Conservation (phyloP, 2,113 vertebrate genomes). For the Prunella fulvescens region DNA sequence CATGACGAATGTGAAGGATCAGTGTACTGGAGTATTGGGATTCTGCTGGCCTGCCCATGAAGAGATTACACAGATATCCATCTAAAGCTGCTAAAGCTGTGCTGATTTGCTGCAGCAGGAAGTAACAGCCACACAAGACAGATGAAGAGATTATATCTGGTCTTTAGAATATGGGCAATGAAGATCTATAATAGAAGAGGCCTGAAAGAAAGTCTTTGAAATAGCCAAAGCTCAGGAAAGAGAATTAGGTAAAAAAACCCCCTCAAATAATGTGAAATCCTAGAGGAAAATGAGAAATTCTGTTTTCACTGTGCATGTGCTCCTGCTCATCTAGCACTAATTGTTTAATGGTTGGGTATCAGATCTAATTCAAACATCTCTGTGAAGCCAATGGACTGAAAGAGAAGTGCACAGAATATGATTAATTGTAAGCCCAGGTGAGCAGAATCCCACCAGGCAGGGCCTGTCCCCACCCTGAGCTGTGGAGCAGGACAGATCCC, state of each 20-base stretch:
- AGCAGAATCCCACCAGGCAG: neutral
- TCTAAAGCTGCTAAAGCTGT: slow-evolving; percentile 27
- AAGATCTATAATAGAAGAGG: neutral
- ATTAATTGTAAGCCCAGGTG: neutral
- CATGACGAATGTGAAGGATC: neutral
- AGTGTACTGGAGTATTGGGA: neutral
- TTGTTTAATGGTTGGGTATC: neutral
- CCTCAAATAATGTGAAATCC: neutral
- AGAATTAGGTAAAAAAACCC: neutral
- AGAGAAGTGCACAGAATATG: neutral
- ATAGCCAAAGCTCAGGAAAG: neutral
- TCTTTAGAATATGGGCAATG: neutral
- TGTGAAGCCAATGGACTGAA: neutral
- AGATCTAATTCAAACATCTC: neutral
- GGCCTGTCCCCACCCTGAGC: accelerated
- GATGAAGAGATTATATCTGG: neutral
- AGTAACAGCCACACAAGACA: neutral
- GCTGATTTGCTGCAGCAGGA: neutral
- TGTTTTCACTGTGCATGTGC: neutral
- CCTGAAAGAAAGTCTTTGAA: neutral
- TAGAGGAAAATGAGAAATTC: neutral
- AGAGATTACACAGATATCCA: neutral
- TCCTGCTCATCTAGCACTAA: neutral
- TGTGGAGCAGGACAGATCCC: neutral
- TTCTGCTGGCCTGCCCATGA: neutral